These are phyloP conservation scores for Heliothis peltigera DNA, from an alignment of 2,888 invertebrate species.

Conservation along the genomic window DNA sequence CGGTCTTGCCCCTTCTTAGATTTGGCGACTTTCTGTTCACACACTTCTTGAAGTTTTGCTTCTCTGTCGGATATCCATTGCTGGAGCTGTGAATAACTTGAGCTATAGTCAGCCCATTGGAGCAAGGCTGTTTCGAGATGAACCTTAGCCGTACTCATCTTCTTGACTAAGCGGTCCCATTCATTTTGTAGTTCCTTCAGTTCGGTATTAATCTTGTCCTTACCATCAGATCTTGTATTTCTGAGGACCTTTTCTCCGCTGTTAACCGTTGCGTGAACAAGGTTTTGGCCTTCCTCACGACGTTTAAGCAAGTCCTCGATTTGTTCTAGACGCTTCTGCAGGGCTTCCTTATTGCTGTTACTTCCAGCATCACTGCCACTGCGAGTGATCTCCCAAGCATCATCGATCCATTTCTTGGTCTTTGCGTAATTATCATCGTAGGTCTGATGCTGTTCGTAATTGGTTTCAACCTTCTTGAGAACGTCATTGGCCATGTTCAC, in stretches of 20 bases:
- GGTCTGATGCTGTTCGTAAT: slow-evolving; percentile 95
- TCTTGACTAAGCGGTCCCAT: slow-evolving; percentile 97
- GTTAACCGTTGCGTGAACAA: slow-evolving; percentile 96
- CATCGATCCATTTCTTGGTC: slow-evolving; percentile 95
- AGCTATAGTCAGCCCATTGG: slow-evolving; percentile 99
- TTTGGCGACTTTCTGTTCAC: slow-evolving; percentile 95
- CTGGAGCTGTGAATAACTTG: slow-evolving; percentile 96
- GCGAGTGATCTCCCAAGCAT: slow-evolving; percentile 95
- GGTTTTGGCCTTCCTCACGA: slow-evolving; percentile 96
- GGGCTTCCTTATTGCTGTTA: slow-evolving; percentile 94
- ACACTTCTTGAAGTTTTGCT: slow-evolving; percentile 96
- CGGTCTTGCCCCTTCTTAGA: slow-evolving; percentile 93
- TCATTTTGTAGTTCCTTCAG: slow-evolving; percentile 97
- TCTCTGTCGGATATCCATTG: slow-evolving; percentile 98
- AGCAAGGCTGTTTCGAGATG: slow-evolving; percentile 96
- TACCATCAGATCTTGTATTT: slow-evolving; percentile 96
- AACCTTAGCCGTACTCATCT: slow-evolving; percentile 97
- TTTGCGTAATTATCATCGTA: slow-evolving; percentile 94
- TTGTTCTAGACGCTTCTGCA: slow-evolving; percentile 94
- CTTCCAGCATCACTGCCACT: slow-evolving; percentile 94
- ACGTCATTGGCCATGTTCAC: slow-evolving; percentile 97
- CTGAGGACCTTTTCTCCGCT: slow-evolving; percentile 97
- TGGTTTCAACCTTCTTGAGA: slow-evolving; percentile 96
- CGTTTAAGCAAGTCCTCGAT: slow-evolving; percentile 94
- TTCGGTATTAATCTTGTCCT: slow-evolving; percentile 95